Conservation (phyloP, 1,140 invertebrate species). For the Dryas iulia region DNA sequence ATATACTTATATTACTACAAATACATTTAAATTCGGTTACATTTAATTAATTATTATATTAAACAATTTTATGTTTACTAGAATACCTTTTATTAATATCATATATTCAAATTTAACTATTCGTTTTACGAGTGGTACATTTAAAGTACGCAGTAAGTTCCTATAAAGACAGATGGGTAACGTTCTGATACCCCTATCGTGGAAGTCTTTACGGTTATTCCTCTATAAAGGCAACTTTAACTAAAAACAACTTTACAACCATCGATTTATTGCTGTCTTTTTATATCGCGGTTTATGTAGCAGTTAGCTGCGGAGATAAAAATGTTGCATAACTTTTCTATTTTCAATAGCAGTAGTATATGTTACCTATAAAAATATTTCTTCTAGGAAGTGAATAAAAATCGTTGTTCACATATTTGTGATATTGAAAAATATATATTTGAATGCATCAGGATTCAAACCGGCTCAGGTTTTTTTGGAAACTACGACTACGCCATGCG, state of each 20-base stretch:
- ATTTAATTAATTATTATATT: no score
- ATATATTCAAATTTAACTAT: neutral
- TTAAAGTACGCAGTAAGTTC: slow-evolving; percentile 29
- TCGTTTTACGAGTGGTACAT: neutral
- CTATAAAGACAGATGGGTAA: slow-evolving; percentile 58
- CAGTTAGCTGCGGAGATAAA: slow-evolving; percentile 1
- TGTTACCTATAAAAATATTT: no score
- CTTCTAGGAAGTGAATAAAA: no score
- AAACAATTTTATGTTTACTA: neutral
- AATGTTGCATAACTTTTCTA: neutral
- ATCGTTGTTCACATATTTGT: no score
- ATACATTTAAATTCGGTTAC: no score
- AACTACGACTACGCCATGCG: no score
- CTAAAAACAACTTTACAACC: slow-evolving; percentile 75
- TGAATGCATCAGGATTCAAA: no score
- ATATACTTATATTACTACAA: no score
- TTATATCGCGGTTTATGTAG: slow-evolving; percentile 19
- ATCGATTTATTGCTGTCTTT: slow-evolving; percentile 61
- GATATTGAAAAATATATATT: no score
- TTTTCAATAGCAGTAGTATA: neutral
- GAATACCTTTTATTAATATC: neutral
- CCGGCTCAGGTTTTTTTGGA: no score
- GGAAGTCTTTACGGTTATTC: slow-evolving; percentile 69
- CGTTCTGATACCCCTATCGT: slow-evolving; percentile 59
- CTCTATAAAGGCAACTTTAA: slow-evolving; percentile 70